phyloP scores from a whole-genome alignment of 2,113 vertebrate species.

The Nycticryphes semicollaris region DNA sequence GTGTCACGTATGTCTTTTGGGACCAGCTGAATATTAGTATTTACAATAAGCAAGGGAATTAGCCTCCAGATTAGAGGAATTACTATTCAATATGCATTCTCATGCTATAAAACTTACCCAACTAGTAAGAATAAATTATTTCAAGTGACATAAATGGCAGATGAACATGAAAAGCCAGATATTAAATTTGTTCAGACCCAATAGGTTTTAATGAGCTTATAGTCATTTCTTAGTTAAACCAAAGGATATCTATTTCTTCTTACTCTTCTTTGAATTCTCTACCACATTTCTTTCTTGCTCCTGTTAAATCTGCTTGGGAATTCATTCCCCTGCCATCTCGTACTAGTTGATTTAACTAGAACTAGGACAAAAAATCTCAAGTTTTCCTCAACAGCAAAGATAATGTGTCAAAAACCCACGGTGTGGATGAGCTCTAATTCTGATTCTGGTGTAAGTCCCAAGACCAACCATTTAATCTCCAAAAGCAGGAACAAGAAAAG shows the following conservation, averaged over 20 bases:
- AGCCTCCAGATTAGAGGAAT: background rate
- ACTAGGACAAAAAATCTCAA: background rate
- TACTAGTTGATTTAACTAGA: background rate
- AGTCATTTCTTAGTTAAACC: background rate
- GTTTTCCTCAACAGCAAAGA: background rate
- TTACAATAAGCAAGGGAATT: background rate
- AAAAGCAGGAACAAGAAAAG: background rate
- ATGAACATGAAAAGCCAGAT: background rate
- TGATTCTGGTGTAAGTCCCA: background rate
- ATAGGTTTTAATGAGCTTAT: background rate
- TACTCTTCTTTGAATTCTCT: background rate
- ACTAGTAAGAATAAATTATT: background rate
- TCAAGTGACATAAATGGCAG: background rate
- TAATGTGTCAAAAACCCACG: background rate
- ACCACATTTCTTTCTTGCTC: background rate
- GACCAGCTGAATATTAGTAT: background rate
- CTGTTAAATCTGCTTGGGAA: background rate
- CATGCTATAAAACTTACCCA: background rate
- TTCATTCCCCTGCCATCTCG: background rate
- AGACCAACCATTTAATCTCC: background rate
- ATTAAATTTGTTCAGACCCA: background rate
- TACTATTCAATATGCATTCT: background rate
- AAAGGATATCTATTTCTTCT: background rate
- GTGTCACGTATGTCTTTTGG: accelerated
- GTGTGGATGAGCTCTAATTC: background rate